Conservation (phyloP, 2,797 vertebrate species). For the Protosalanx chinensis region DNA sequence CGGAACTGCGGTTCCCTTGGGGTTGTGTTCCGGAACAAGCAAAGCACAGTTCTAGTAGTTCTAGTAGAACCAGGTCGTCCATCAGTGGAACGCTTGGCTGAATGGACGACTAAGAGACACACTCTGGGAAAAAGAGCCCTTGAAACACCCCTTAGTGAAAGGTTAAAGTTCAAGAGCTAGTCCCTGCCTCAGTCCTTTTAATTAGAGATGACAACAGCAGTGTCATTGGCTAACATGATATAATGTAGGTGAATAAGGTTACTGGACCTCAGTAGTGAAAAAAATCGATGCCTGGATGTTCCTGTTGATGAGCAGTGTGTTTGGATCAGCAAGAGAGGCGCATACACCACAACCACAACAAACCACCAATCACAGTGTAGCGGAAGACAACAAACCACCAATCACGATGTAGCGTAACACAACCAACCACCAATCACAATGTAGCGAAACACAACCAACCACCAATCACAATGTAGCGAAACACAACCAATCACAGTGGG, state of each 20-base stretch:
- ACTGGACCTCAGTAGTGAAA: too few species aligned
- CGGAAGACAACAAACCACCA: background rate
- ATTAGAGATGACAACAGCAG: too few species aligned
- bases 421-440: constrained; percentile 1
- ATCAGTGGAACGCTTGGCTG: constrained; percentile 34
- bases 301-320: background rate
- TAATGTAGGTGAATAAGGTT: too few species aligned
- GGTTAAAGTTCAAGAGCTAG: background rate
- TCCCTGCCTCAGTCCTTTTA: too few species aligned
- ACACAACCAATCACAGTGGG: background rate
- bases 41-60: constrained; percentile 40
- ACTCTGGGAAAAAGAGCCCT: constrained; percentile 27
- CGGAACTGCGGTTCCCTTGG: constrained; percentile 35
- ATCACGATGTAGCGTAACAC: background rate
- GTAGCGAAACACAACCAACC: background rate
- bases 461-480: background rate
- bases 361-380: background rate
- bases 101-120: constrained; percentile 34
- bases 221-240: too few species aligned
- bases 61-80: constrained; percentile 37
- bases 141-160: constrained; percentile 17
- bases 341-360: background rate
- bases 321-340: background rate
- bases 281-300: too few species aligned
- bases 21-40: constrained; percentile 48